Conservation (phyloP, 64 coral and sea anemone species). For the Exaiptasia diaphana region DNA sequence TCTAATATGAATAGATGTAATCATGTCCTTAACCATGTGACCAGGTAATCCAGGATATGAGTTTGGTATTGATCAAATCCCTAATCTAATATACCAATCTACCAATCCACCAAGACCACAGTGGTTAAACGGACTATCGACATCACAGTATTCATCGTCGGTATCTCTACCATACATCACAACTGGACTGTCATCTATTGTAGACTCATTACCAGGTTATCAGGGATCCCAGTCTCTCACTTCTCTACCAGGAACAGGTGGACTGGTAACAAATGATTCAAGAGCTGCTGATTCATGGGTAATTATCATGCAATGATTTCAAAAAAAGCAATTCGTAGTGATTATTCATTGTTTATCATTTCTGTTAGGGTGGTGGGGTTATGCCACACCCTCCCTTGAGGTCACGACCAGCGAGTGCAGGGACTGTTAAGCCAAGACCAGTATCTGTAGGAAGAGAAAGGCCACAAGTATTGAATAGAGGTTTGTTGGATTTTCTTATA, state of each 20-base stretch:
- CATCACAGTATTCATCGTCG: background rate
- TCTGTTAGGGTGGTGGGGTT: slow-evolving; percentile 22
- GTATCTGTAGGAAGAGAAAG: slow-evolving; percentile 59
- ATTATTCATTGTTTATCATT: background rate
- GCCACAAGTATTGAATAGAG: slow-evolving; percentile 22
- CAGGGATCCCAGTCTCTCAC: slow-evolving; percentile 18
- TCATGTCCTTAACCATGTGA: slow-evolving; percentile 56
- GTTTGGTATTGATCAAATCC: slow-evolving; percentile 47
- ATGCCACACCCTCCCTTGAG: slow-evolving; percentile 85
- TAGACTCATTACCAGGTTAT: slow-evolving; percentile 10
- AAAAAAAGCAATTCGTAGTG: background rate
- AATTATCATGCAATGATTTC: background rate
- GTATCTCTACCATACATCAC: slow-evolving; percentile 55
- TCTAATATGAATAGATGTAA: too few species aligned
- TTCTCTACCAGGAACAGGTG: slow-evolving; percentile 23
- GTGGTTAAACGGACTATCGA: background rate
- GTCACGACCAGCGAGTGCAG: slow-evolving; percentile 73
- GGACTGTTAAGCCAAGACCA: slow-evolving; percentile 29
- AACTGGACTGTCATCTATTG: background rate
- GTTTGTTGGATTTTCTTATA: background rate
- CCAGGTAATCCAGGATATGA: slow-evolving; percentile 76
- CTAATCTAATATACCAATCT: slow-evolving; percentile 37
- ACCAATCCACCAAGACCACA: slow-evolving; percentile 23
- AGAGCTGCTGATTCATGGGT: slow-evolving; percentile 40
- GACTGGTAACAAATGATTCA: background rate